Base-by-base conservation (phyloP, 2,113 vertebrate species). In the Scartelaos histophorus region DNA sequence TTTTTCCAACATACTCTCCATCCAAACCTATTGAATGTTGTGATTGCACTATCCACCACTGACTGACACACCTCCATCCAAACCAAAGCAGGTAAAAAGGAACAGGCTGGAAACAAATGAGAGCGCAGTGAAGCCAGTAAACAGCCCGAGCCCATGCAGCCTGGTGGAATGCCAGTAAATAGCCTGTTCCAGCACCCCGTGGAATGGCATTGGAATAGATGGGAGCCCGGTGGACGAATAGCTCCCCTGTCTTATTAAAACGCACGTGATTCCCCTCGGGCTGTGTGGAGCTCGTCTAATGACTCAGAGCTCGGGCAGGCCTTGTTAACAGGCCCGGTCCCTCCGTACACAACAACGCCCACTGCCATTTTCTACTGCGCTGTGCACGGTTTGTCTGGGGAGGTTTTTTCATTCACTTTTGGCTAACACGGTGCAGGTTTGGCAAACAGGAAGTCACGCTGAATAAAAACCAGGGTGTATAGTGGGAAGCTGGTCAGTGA, bases 291-390 rank as follows among this genome's bases (percentile, higher is more conserved):
- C 83, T 78, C 84, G 2, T 76, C 87, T 90, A 91, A 92, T 91
- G 90, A 91, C 78, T 90, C 90, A 81, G 82, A 77, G 90, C 88
- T 91, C 90, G 88, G 82, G 85, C 85, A 75, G 47, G 86, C 86
- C 89, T 92, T 86, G 89, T 90, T 92, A 90, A 89, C 88, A 88
- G 88, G 88, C 86, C 78, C 77, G 70, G 79, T 78, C 87, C 88
- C 85, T 81, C 71, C 81, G 76, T 89, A 82, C 83, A 84, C 86
- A 75, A 84, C 86, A 75, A 83, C 81, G 70, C 89, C 89, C 77
- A 82, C 82, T 66, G 88, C 88, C 78, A 86, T 86, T 89, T 85
- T 88, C 47, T 43, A 69, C 9, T 10, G 38, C 7, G 38, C 38
- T 16, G 47, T 16, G 47, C 4, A 49, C 16, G 15, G 15, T 16